Evolutionary conservation across 2,888 invertebrate species (phyloP).

Genomic region (Trichopoda pennipes): DNA sequence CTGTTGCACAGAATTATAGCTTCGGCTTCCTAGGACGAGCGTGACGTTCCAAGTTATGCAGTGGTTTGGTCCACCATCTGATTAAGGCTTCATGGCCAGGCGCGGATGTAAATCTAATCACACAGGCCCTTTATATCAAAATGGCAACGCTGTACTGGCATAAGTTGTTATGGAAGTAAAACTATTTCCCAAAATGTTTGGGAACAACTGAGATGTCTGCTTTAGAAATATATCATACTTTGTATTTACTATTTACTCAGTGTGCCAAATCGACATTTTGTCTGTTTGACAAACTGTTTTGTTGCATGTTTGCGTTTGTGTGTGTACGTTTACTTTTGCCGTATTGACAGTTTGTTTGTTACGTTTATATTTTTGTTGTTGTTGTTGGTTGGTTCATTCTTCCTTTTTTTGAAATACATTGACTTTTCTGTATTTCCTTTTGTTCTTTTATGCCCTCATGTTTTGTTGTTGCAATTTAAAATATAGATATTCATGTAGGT

Average conservation of each 20-base stretch:
- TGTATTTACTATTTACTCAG: not conserved
- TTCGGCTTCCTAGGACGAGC: too few species aligned
- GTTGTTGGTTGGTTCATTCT: not conserved
- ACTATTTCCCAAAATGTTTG: constrained; percentile 6
- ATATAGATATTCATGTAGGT: too few species aligned
- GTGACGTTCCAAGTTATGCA: too few species aligned
- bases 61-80: too few species aligned
- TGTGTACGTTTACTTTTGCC: constrained; percentile 3
- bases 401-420: constrained; percentile 73
- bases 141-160: too few species aligned
- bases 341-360: constrained; percentile 42
- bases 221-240: constrained; percentile 36
- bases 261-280: constrained; percentile 39
- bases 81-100: too few species aligned
- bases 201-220: constrained; percentile 1
- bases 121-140: too few species aligned
- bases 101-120: too few species aligned
- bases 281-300: constrained; percentile 35
- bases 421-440: constrained; percentile 77
- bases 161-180: too few species aligned
- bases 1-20: too few species aligned
- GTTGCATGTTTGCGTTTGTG: constrained; percentile 4
- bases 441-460: constrained; percentile 69
- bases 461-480: constrained; percentile 33
- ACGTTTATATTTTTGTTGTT: constrained; percentile 34